Evolutionary conservation across 2,113 vertebrate genomes (phyloP).

Genomic region (Salminus brasiliensis): DNA sequence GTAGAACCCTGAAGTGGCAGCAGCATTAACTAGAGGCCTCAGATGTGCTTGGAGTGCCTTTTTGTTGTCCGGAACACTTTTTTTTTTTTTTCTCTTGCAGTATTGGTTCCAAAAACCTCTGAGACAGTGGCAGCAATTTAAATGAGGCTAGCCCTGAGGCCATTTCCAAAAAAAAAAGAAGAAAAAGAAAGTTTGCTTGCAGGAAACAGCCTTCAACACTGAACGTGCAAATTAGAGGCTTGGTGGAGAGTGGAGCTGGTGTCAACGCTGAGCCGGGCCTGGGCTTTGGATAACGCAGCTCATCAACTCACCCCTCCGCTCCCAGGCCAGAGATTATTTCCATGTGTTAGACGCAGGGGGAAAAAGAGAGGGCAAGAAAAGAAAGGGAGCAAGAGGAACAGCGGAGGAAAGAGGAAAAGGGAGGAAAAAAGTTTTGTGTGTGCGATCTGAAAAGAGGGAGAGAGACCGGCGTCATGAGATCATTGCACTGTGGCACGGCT

Average conservation of each 20-base stretch:
- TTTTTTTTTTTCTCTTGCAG: constrained; percentile 1
- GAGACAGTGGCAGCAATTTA: constrained; percentile 36
- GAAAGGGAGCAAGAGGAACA: constrained; percentile 13
- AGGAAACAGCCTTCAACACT: constrained; percentile 37
- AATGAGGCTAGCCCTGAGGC: constrained; percentile 18
- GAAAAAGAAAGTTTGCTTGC: constrained; percentile 23
- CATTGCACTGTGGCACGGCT: constrained; percentile 65
- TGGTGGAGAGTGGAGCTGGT: neutral
- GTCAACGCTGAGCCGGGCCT: neutral
- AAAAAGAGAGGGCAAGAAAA: neutral
- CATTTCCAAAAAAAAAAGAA: neutral
- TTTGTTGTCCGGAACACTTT: constrained; percentile 24
- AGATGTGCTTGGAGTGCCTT: constrained; percentile 9
- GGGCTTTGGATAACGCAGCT: neutral
- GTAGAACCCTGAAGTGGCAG: neutral
- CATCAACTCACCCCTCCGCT: constrained; percentile 22
- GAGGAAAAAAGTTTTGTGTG: constrained; percentile 56
- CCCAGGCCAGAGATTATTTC: constrained; percentile 34
- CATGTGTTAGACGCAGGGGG: constrained; percentile 25
- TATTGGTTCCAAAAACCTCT: constrained; percentile 17
- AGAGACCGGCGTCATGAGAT: constrained; percentile 62
- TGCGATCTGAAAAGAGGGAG: constrained; percentile 53
- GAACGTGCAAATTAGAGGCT: constrained; percentile 32
- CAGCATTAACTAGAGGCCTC: neutral
- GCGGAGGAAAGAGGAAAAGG: constrained; percentile 38